Base-by-base conservation (phyloP, 2,797 vertebrate species). In the Squalus acanthias region DNA sequence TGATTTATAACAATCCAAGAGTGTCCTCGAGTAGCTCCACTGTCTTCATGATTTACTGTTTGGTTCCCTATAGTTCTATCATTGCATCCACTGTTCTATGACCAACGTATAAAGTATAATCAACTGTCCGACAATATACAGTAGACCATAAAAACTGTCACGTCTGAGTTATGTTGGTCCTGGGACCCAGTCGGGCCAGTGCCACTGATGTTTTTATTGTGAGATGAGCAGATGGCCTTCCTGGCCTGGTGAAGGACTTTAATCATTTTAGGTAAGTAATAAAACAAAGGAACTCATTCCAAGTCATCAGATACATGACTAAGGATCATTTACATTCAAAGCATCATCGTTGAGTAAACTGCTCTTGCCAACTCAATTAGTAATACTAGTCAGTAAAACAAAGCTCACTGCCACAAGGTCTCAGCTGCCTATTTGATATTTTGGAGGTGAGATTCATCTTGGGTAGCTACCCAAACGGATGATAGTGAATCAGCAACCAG, bases 231-330 rank as follows among this genome's bases (percentile, higher is more conserved):
- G 10, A 92, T 92, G 33, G 29, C 13, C 29, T 65, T n/a, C 33
- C 89, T 92, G 89, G 29, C 63, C 63, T 92, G 29, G 22, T 65
- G 89, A 92, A 92, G 89, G 89, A 29, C 26, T 92, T 92, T 92
- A 92, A 92, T 65, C 89, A 92, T 65, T 33, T 85, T 60, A 20
- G 29, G 29, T 88, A n/a, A 29, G 89, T 65, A 92, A 92, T 65
- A 63, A 92, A 88, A 53, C 20, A 88, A 88, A 92, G 60, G 57
- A 29, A 9, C 57, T 92, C 17, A 29, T 65, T 92, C 89, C 89
- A 92, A n/a, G 57, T 92, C 89, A 92, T 92, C 89, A 92, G 89
- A 60, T 33, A 65, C 89, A 60, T 33, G 60, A n/a, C 53, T 15
- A 1, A 92, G 89, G 57, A 92, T 92, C 57, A 65, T 92, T 92